Base-by-base conservation (phyloP, 2,797 vertebrate species). In the Fratercula arctica region DNA sequence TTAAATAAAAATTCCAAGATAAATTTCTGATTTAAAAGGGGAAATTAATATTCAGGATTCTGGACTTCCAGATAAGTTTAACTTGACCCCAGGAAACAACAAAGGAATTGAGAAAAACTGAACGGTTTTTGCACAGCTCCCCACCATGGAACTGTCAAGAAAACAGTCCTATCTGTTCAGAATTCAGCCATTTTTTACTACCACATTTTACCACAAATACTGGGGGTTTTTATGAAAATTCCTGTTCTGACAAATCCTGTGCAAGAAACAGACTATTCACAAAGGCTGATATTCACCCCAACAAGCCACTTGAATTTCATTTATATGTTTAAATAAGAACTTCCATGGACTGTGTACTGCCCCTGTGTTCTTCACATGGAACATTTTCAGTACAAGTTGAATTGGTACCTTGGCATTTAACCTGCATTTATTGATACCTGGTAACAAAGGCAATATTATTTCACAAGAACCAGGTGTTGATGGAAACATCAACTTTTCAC, bases 361-460 rank as follows among this genome's bases (percentile, higher is more conserved):
- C 31, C 20, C 11, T 3, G 13, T 2, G 2, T 21, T 35, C 69
- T 57, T 39, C 50, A 16, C 25, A 26, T 0, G 0, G 35, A 39
- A 50, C 4, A 26, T 46, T 53, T 74, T 25, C 69, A 64, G 60
- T 5, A 8, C 25, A 39, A 33, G 35, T 31, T 39, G 21, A 53
- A 41, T 9, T 10, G 9, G n/a, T n/a, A 26, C 66, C 61, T 69
- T 61, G 50, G 31, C 41, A 39, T 86, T 87, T 63, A 37, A 90
- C 24, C 75, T 56, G 35, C 12, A 35, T 56, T 73, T 53, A 7
- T 45, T 41, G 48, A 45, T 41, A 67, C 45, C 76, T 86, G 53
- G 45, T 68, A 54, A 20, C 53, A 60, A 25, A 77, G 29, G 61
- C 0, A 0, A 23, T 33, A 11, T 35, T 9, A 28, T 46, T 70